A percentile compares a stretch with the other conserved stretches of the same genome.
phyloP scores from a whole-genome alignment of 1,140 invertebrate species.

The Diorhabda carinulata region DNA sequence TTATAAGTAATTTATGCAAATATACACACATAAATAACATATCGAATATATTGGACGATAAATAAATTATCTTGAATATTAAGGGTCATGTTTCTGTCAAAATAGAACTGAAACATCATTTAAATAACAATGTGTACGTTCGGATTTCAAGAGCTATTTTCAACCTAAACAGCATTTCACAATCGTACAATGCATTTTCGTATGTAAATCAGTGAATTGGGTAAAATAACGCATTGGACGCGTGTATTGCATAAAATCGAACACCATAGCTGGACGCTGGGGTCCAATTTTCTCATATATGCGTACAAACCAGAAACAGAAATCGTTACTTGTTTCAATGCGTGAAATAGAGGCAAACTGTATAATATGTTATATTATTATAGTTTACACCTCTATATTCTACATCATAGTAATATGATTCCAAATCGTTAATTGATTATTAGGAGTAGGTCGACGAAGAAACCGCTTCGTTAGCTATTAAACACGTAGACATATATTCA shows the following conservation, averaged over 20 bases:
- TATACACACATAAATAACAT: slow-evolving; percentile 18
- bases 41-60: slow-evolving; percentile 9
- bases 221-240: slow-evolving; percentile 15
- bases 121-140: slow-evolving; percentile 4
- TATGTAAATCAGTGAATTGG: slow-evolving; percentile 1
- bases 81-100: slow-evolving; percentile 17
- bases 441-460: too few species aligned
- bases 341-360: neutral
- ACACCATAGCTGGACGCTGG: slow-evolving; percentile 12
- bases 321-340: slow-evolving; percentile 14
- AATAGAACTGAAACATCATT: neutral
- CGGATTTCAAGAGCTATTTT: neutral
- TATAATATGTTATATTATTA: too few species aligned
- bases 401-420: too few species aligned
- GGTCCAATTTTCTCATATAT: slow-evolving; percentile 28
- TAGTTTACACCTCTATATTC: too few species aligned
- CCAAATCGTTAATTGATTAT: too few species aligned
- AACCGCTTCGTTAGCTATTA: too few species aligned
- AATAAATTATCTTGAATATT: slow-evolving; percentile 16
- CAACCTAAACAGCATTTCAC: slow-evolving; percentile 7
- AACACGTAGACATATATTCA: too few species aligned
- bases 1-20: slow-evolving; percentile 20
- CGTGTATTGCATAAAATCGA: slow-evolving; percentile 19
- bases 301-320: slow-evolving; percentile 30
- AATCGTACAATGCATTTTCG: slow-evolving; percentile 5